Base-by-base conservation (phyloP, 2,797 vertebrate species). In the Acanthiza pusilla region DNA sequence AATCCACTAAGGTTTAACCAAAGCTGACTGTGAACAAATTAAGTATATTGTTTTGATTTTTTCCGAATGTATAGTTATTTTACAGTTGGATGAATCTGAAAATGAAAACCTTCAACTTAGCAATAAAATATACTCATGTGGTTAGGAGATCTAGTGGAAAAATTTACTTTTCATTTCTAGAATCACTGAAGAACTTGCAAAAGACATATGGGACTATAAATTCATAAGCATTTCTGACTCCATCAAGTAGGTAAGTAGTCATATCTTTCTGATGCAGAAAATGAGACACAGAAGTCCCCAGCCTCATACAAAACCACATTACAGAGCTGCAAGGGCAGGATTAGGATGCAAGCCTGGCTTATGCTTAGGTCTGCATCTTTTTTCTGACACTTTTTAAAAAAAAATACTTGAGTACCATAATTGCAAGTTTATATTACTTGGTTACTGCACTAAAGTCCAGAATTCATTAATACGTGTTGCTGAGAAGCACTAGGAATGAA, bases 51-150 rank as follows among this genome's bases (percentile, higher is more conserved):
- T 91, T 97, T 94, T 88, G 93, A 74, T 86, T 96, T 96, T 93
- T 88, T 81, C 76, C 60, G 88, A 88, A 91, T 73, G 62, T 63
- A 76, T 67, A 38, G 70, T 91, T 95, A 91, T 90, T 96, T 94
- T 94, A 93, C 63, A 94, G 68, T 51, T 94, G 89, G 68, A 40
- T 91, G 80, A 93, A 78, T 91, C 63, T 84, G 92, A 92, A 97
- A 96, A 94, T 94, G 90, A 94, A 95, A 96, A 48, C 80, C 80
- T 94, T 94, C 85, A 93, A 61, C 80, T 96, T 90, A 85, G 83
- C 76, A 84, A 66, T 93, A 82, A 92, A 90, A 90, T 85, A 90
- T 51, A 82, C 71, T 70, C 79, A 8, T 81, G 77, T 90, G 88
- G 82, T 91, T 90, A 86, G 74, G 74, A 82, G 60, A 84, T 54